Evolutionary conservation across 2,797 vertebrate species (phyloP), one percentile per base, ranked within the genome.

Genomic region (Malacoctenus gilli): DNA sequence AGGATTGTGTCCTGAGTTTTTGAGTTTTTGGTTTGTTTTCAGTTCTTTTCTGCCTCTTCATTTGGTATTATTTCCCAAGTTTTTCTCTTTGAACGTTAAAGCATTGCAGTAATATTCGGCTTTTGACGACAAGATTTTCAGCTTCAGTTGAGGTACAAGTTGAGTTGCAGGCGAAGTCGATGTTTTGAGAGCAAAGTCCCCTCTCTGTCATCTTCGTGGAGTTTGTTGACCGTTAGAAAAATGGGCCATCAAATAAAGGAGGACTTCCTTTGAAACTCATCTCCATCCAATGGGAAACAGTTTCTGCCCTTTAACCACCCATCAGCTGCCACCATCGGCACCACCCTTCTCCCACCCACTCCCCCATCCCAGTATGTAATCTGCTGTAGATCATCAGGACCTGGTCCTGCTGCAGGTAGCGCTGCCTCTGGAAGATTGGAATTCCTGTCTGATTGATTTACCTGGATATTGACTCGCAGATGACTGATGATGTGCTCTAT

Each of bases 391-490:
- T 82, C 69, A 61, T 63, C 54, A 58, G 37, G 52, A 41, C 19
- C 52, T 8, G 1, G 31, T 39, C 79, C 59, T 52, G 59, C 58
- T 53, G 39, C 63, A 56, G 51, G 49, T 59, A 60, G 75, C 76
- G 64, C 78, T 69, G 76, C 65, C 71, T 58, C 65, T 37, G 55
- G 68, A 49, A 78, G 79, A 89, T 83, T 87, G 80, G 77, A 85
- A 71, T 78, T 75, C 58, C 61, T 75, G 38, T 72, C 70, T 78
- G 77, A 89, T 85, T 81, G 80, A 89, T 90, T 84, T 68, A 74
- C 70, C 62, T 15, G 51, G 20, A 43, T 78, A 82, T 84, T 86
- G 82, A 87, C 78, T 75, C 54, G 42, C 31, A 50, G 77, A 71
- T 85, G 78, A 87, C 67, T 66, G 75, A 87, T 85, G 71, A 57